Evolutionary conservation across 2,797 vertebrate genomes (phyloP), one percentile per base, ranked within the genome.

Genomic region (Catostomus latipinnis): DNA sequence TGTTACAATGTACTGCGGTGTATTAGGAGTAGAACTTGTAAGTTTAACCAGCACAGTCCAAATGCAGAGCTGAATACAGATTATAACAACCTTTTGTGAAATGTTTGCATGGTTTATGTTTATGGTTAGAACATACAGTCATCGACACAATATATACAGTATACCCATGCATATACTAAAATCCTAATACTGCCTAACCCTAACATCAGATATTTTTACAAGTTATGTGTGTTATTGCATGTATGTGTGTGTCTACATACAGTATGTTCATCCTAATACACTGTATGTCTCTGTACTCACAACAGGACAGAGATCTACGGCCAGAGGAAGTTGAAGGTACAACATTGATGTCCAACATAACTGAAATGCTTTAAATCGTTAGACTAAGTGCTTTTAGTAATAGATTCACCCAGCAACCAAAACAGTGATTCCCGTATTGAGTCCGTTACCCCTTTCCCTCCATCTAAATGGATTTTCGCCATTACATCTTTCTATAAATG

Each of bases 301-400:
- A 6, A 10, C 88, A 95, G 94, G 93, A 95, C 91, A 91, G 94
- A 92, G 91, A 94, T 87, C 91, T 95, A 54, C 90, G 93, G 54
- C 94, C 93, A 84, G 94, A 95, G 81, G 94, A 95, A 85, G 93
- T 95, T 87, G 94, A 95, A 94, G 94, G 94, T 94, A 93, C 80
- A 72, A 75, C 34, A 86, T 8, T 74, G 2, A 34, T 14, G 61
- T 58, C 10, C 16, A 46, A 58, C 22, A 69, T 60, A 16, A 60
- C 43, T 50, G 18, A 71, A 46, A 53, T 13, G n/a, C 45, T 74
- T 76, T 70, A 53, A 53, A 48, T 9, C 45, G 74, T 14, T 8
- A 67, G 10, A 46, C 34, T 34, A 67, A 11, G 22, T 46, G 34
- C 2, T 7, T 8, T 65, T 22, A 68, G 13, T 63, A 48, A 61